phyloP scores from a whole-genome alignment of 1,140 invertebrate species.

The Heliconius nattereri region DNA sequence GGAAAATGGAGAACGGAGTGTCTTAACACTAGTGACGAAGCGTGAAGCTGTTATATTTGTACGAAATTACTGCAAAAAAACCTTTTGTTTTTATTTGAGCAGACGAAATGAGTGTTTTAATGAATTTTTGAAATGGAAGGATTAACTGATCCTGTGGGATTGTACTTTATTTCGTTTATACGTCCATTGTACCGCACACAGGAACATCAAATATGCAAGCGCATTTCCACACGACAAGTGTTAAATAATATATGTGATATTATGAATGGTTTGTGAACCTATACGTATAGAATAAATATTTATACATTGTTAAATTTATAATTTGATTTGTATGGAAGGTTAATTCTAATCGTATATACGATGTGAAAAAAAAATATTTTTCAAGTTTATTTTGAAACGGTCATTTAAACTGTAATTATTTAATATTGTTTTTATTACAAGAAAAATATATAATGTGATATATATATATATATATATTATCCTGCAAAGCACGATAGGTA shows the following conservation, averaged over 20 bases:
- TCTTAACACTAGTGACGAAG: too few species aligned
- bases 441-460: too few species aligned
- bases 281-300: neutral
- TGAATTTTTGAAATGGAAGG: slow-evolving; percentile 18
- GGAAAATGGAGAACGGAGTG: too few species aligned
- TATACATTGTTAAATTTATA: too few species aligned
- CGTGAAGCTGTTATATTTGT: neutral
- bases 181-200: slow-evolving; percentile 15
- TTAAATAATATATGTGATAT: neutral
- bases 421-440: too few species aligned
- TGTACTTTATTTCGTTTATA: slow-evolving; percentile 13
- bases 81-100: slow-evolving; percentile 1
- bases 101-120: slow-evolving; percentile 6
- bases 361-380: too few species aligned
- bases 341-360: too few species aligned
- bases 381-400: too few species aligned
- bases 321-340: too few species aligned
- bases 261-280: neutral
- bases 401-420: too few species aligned
- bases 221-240: slow-evolving; percentile 7
- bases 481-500: too few species aligned
- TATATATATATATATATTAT: too few species aligned
- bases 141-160: slow-evolving; percentile 10
- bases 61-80: neutral
- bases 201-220: slow-evolving; percentile 7